Evolutionary conservation across 2,113 vertebrate species (phyloP).

Genomic region (Coturnix japonica): DNA sequence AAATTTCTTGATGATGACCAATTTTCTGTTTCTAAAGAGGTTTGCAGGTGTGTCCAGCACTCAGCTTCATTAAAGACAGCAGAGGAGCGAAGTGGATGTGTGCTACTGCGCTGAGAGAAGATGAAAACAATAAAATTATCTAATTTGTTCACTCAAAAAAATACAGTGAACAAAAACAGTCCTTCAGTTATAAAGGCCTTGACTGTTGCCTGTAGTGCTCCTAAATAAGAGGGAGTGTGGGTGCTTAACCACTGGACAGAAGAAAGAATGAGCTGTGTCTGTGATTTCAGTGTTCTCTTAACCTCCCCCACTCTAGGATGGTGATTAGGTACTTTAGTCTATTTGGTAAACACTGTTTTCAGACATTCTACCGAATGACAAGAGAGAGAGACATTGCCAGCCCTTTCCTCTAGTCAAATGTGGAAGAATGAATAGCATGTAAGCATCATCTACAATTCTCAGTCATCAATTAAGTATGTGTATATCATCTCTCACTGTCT

Average conservation of each 20-base stretch:
- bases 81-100: neutral
- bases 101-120: neutral
- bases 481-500: neutral
- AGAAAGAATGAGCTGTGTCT: neutral
- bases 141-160: conserved; percentile 19
- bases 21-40: conserved; percentile 14
- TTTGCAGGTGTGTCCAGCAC: conserved; percentile 24
- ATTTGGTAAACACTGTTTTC: neutral
- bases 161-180: neutral
- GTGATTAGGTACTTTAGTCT: neutral
- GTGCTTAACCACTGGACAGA: neutral
- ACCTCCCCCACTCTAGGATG: neutral
- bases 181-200: neutral
- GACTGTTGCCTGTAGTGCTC: neutral
- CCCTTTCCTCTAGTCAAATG: neutral
- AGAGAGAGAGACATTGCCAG: neutral
- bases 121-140: neutral
- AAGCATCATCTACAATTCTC: neutral
- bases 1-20: neutral
- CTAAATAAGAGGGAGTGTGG: neutral
- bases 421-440: neutral
- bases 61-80: neutral
- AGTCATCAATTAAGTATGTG: neutral
- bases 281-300: neutral
- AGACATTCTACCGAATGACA: neutral